Conservation (phyloP, 2,888 invertebrate species). For the Drosophila monieri region DNA sequence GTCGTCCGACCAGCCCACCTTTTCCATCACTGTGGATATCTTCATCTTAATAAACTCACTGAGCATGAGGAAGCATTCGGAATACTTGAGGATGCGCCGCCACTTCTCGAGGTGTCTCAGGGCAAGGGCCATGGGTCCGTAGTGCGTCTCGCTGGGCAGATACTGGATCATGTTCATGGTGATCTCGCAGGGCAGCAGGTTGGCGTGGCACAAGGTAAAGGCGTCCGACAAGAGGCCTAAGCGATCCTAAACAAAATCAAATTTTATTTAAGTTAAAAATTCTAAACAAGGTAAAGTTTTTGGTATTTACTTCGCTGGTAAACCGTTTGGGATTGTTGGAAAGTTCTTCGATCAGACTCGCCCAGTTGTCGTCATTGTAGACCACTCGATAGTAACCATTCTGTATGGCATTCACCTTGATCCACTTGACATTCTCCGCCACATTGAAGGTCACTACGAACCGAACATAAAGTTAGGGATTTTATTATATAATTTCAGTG, state of each 20-base stretch:
- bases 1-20: conserved; percentile 82
- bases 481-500: background rate
- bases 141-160: conserved; percentile 82
- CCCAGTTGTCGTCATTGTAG: conserved; percentile 83
- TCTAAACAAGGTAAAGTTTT: background rate
- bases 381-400: conserved; percentile 83
- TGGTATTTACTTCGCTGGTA: conserved; percentile 75
- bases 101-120: conserved; percentile 83
- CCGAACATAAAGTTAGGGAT: too few relatives aligned
- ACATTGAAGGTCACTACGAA: conserved; percentile 83
- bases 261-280: too few relatives aligned
- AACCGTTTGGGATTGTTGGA: conserved; percentile 80
- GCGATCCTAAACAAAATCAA: conserved; percentile 75
- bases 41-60: conserved; percentile 84
- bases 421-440: conserved; percentile 83
- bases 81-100: conserved; percentile 84
- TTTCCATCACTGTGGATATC: conserved; percentile 80
- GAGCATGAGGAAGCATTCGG: conserved; percentile 84
- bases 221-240: conserved; percentile 84
- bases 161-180: conserved; percentile 84
- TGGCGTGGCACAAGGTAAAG: conserved; percentile 84
- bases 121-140: conserved; percentile 83
- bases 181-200: conserved; percentile 83
- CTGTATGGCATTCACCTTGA: conserved; percentile 83
- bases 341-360: conserved; percentile 81